phyloP scores from a whole-genome alignment of 2,113 vertebrate genomes.

The Xiphias gladius region DNA sequence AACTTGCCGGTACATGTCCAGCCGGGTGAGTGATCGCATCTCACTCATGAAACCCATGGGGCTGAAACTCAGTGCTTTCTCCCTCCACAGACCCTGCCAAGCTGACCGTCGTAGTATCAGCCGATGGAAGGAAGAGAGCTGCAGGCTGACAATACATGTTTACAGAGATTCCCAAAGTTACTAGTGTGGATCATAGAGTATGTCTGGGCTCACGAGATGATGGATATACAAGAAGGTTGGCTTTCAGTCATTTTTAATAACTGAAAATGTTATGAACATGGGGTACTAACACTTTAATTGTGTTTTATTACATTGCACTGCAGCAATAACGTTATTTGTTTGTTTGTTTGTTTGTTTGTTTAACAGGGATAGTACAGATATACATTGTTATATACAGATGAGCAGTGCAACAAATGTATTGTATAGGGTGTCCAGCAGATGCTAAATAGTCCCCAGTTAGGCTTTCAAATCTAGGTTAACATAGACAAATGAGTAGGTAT shows the following conservation, averaged over 20 bases:
- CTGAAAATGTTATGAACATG: too few relatives aligned
- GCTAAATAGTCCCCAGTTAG: too few relatives aligned
- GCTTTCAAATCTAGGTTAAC: too few relatives aligned
- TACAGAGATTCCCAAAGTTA: conserved; percentile 27
- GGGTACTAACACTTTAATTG: background rate
- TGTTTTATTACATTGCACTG: background rate
- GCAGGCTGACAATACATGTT: background rate
- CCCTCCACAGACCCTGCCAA: background rate
- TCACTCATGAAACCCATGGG: background rate
- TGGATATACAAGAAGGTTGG: conserved; percentile 73
- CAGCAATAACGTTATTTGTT: background rate
- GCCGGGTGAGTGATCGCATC: background rate
- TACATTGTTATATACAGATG: background rate
- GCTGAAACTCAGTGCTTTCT: background rate
- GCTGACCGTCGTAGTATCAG: rapidly evolving
- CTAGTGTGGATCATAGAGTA: conserved; percentile 81
- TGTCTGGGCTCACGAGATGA: conserved; percentile 73
- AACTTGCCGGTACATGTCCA: conserved; percentile 65
- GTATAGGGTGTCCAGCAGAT: too few relatives aligned
- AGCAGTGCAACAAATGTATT: too few relatives aligned
- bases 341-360: background rate
- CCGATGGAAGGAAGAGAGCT: conserved; percentile 50
- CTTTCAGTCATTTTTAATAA: background rate
- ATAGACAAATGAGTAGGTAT: too few relatives aligned
- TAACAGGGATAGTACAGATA: background rate